Evolutionary conservation across 2,888 invertebrate species (phyloP), one percentile per base, ranked within the genome.

Genomic region (Ariolimax columbianus): DNA sequence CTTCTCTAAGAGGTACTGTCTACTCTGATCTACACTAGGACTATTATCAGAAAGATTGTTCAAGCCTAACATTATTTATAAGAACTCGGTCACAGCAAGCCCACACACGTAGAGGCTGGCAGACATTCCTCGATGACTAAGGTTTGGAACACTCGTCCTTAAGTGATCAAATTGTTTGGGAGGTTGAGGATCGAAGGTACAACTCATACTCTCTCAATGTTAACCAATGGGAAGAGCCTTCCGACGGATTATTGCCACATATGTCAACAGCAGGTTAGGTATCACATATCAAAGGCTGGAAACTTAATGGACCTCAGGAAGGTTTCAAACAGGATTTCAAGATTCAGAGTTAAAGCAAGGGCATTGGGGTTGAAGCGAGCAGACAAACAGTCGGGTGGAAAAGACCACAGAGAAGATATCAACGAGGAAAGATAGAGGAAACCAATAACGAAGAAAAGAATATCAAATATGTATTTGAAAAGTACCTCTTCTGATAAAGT

Each of bases 201-300:
- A 3, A 30, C 4, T 73, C 43, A 11, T 2, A 17, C 43, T 43
- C 73, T 73, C 30, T 9, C 43, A 26, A 73, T 43, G 9, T 26
- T 30, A 75, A 51, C 75, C 73, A 75, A 33, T 75, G 51, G 43
- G 38, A 33, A 30, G 6, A 0, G 19, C 19, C n/a, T n/a, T 40
- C 30, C 47, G 4, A 30, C 19, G 43, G 66, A 47, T 68, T 68
- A 68, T 79, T 68, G 79, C 79, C 40, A 43, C 79, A 33, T 66
- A 79, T 38, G 79, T 79, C 79, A 79, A 78, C 78, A 78, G 40
- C 17, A n/a, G 63, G 33, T 11, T n/a, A 59, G 78, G 63, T 78
- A 19, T 78, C 78, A 63, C 33, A 78, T 78, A 78, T 78, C 78
- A 78, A 78, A 78, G 78, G 9, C 38, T 6, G 40, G 38, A 26